Base-by-base conservation (phyloP, 2,888 invertebrate species). In the Ceratothoa steindachneri region DNA sequence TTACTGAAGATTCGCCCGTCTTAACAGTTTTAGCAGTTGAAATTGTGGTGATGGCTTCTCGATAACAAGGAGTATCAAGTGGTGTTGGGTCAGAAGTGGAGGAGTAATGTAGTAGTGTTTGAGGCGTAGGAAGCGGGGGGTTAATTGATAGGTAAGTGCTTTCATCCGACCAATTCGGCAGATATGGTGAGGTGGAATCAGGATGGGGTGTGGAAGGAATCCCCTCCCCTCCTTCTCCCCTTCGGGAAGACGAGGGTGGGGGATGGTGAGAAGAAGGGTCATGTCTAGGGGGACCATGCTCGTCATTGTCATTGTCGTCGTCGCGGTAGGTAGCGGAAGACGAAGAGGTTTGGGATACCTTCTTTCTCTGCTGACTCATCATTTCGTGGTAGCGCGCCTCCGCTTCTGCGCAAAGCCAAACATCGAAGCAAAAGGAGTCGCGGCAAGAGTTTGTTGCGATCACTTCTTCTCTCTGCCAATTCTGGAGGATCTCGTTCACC, bases 131-230 rank as follows among this genome's bases (percentile, higher is more conserved):
- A 41, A 41, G 41, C 7, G 41, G 30, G 29, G 73, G 71, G 30
- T 71, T 77, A 69, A 73, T 55, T 64, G 78, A 60, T 30, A 78
- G 73, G 60, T 78, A 78, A 30, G 78, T 78, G 71, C 78, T 78
- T 68, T 78, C 75, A 71, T 78, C 78, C 27, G 75, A 72, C 78
- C 78, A 78, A 67, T 75, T 78, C 24, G 77, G 64, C 64, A 73
- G 30, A 66, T 68, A 67, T 30, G 69, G 71, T 66, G 72, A 69
- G 29, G n/a, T 15, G 51, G 31, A 31, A 66, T 72, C 55, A 67
- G 69, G 52, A 67, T 65, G 64, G 66, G 74, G 64, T 31, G 22
- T 2, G 31, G 67, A 67, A 12, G 12, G 31, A 15, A n/a, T 67
- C 67, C 29, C 67, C 15, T 29, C 12, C 27, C 28, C 30, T 29